phyloP scores from a whole-genome alignment of 2,113 vertebrate species.

The Argyrosomus japonicus region DNA sequence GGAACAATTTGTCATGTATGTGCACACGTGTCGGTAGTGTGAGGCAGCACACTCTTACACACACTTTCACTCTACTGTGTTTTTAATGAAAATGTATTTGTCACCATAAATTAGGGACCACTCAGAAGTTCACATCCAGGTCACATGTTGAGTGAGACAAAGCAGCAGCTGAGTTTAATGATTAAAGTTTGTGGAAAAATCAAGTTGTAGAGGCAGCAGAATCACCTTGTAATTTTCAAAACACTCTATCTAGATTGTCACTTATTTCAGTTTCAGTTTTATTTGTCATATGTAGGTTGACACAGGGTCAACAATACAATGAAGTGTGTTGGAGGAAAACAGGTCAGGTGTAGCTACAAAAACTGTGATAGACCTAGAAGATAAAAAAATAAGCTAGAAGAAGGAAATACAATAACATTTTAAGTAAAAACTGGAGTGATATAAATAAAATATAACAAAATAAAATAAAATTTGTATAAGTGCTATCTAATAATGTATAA shows the following conservation, averaged over 20 bases:
- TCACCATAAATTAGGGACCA: slow-evolving; percentile 8
- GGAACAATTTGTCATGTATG: slow-evolving; percentile 55
- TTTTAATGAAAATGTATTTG: slow-evolving; percentile 35
- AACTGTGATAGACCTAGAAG: too few relatives aligned
- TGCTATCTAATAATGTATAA: too few relatives aligned
- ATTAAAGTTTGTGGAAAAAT: neutral
- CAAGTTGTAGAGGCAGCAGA: neutral
- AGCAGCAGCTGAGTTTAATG: slow-evolving; percentile 4
- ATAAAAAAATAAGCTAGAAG: too few relatives aligned
- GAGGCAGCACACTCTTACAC: slow-evolving; percentile 4
- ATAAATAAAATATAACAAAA: too few relatives aligned
- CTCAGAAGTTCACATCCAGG: slow-evolving; percentile 13
- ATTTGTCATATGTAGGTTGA: neutral
- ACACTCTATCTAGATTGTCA: neutral
- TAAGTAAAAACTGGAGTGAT: too few relatives aligned
- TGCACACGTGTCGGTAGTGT: slow-evolving; percentile 18
- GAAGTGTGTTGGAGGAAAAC: too few relatives aligned
- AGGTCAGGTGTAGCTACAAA: too few relatives aligned
- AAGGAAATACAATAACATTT: too few relatives aligned
- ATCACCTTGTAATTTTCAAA: neutral
- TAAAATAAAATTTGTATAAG: too few relatives aligned
- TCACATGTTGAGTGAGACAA: slow-evolving; percentile 22
- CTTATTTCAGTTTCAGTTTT: neutral
- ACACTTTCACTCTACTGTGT: slow-evolving; percentile 14
- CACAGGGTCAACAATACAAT: too few relatives aligned